A percentile compares a stretch with the other conserved stretches of the same genome.
These are phyloP conservation scores for Mirza zaza DNA, from an alignment of 2,113 vertebrate species.

Conservation along the genomic window DNA sequence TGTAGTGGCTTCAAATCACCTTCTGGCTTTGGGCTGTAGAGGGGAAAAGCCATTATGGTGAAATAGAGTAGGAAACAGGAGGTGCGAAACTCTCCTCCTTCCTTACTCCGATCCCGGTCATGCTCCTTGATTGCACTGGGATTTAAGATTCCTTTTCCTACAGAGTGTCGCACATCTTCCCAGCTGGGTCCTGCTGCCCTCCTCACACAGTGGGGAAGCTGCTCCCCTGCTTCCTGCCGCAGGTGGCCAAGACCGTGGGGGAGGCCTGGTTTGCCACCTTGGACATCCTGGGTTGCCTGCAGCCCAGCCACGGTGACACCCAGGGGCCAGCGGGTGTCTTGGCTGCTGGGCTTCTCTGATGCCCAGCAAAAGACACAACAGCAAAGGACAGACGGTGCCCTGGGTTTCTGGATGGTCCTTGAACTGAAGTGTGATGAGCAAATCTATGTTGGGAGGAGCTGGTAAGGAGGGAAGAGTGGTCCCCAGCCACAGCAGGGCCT, in stretches of 20 bases:
- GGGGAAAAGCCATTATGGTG: not conserved
- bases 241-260: too few species aligned
- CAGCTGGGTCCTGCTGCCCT: not conserved
- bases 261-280: not conserved
- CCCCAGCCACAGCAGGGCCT: accelerated
- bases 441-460: not conserved
- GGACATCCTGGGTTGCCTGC: not conserved
- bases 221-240: not conserved
- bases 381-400: not conserved
- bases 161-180: not conserved
- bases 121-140: not conserved
- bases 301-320: not conserved
- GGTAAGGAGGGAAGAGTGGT: not conserved
- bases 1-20: not conserved
- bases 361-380: not conserved
- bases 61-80: not conserved
- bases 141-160: not conserved
- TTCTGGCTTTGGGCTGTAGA: not conserved
- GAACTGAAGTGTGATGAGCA: not conserved
- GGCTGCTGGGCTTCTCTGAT: not conserved
- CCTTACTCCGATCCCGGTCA: not conserved
- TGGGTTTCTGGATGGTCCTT: not conserved
- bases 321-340: not conserved
- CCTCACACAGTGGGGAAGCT: not conserved
- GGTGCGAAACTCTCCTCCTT: not conserved